Evolutionary conservation across 1,140 invertebrate species (phyloP), one percentile per base, ranked within the genome.

Genomic region (Magallana gigas): DNA sequence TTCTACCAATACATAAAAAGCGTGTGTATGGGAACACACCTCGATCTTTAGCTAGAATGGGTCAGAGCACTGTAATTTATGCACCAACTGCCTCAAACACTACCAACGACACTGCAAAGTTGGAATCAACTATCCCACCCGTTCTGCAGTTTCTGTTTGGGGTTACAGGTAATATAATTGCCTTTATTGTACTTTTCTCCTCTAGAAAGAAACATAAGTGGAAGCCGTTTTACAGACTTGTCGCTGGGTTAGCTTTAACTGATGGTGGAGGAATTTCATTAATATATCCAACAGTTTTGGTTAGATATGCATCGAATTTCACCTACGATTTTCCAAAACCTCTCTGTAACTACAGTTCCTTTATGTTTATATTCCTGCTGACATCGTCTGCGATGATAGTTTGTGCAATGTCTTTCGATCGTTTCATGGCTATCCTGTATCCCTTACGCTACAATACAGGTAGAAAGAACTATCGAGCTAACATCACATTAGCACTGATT

Each of bases 351-450:
- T 71, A 85, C 23, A 57, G 36, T 16, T 56, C 62, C 3, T 85
- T 85, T 16, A 29, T 84, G 56, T 84, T 84, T 23, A 57, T 29
- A 58, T 85, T 85, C 23, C 57, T 29, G 36, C 56, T 68, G 14
- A 8, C 71, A 18, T 60, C 60, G 5, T 71, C 84, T 0, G 92
- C 94, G 11, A 91, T 93, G 48, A 94, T 94, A 12, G 92, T 95
- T 23, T 93, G 93, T 12, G 92, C 92, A 29, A 95, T 95, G 94
- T 94, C 94, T 16, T 71, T 95, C 0, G 95, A 95, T 89, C 87
- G 95, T 11, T 94, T 92, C 87, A 68, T 95, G n/a, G 93, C 94
- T 58, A 94, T 95, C 56, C 85, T 92, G 59, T 93, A 93, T 86
- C 94, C 94, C 1, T 95, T 93, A 85, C 93, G 92, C 87, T 94